Evolutionary conservation across 53 echinoderm and acorn worm species (phyloP).

Genomic region (Glandiceps talaboti): DNA sequence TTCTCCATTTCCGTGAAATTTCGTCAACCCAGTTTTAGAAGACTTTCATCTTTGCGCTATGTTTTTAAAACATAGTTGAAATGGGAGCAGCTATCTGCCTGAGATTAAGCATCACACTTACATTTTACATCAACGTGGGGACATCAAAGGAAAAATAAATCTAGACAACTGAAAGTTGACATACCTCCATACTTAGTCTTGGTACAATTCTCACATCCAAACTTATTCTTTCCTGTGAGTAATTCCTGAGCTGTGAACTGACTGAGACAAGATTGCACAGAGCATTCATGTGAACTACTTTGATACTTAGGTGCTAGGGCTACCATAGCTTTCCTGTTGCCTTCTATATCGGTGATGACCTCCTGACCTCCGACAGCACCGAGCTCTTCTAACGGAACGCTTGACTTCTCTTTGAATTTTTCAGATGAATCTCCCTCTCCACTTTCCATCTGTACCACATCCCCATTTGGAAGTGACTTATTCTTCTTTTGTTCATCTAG

Average conservation of each 20-base stretch:
- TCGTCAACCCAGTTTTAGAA: too few relatives aligned
- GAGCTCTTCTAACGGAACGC: neutral
- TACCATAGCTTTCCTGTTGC: neutral
- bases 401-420: too few relatives aligned
- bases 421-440: neutral
- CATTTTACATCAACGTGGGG: too few relatives aligned
- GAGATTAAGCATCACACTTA: too few relatives aligned
- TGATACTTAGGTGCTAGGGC: slow-evolving; percentile 69
- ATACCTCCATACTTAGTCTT: slow-evolving; percentile 16
- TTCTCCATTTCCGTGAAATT: too few relatives aligned
- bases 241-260: slow-evolving; percentile 94
- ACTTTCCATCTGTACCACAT: neutral
- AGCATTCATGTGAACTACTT: slow-evolving; percentile 77
- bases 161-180: too few relatives aligned
- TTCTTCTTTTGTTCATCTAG: neutral
- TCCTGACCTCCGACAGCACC: neutral
- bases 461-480: neutral
- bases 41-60: too few relatives aligned
- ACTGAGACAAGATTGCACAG: slow-evolving; percentile 85
- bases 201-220: slow-evolving; percentile 90
- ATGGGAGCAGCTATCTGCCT: too few relatives aligned
- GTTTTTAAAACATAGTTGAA: too few relatives aligned
- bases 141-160: too few relatives aligned
- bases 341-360: neutral
- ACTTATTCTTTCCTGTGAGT: slow-evolving; percentile 72